Percentiles rank a stretch among this genome's conserved stretches.
Evolutionary conservation across 2,113 vertebrate genomes (phyloP).

Genomic region (Nannospalax galili): DNA sequence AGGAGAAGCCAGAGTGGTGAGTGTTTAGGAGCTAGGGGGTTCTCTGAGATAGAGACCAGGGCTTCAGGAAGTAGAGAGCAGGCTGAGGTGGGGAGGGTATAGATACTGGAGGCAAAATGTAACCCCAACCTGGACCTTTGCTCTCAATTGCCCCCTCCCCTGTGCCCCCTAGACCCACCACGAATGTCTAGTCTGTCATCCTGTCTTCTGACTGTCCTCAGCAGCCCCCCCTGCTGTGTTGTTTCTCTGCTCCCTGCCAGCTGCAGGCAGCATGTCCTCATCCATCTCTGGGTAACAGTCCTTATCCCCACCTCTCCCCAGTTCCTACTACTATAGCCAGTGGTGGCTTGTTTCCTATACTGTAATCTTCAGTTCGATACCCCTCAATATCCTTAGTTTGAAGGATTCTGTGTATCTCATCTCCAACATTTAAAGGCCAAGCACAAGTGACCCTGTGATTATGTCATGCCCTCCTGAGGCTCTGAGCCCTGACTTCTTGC

Average conservation of each 20-base stretch:
- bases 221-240: background rate
- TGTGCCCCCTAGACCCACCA: background rate
- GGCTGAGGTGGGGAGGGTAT: background rate
- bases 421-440: background rate
- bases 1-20: too few species aligned
- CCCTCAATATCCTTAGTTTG: background rate
- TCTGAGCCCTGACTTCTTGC: accelerated
- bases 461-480: accelerated
- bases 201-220: background rate
- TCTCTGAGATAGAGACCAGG: background rate
- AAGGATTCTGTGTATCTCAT: background rate
- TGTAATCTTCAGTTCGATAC: background rate
- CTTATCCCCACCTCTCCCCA: background rate
- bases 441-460: background rate
- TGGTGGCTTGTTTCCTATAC: background rate
- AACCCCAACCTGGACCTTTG: background rate
- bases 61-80: background rate
- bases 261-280: background rate
- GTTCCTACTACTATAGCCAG: background rate
- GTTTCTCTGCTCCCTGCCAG: background rate
- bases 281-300: background rate
- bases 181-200: background rate
- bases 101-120: background rate
- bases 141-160: background rate
- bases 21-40: background rate